These are phyloP conservation scores for Anas platyrhynchos DNA, from an alignment of 2,113 vertebrate genomes.

Conservation along the genomic window DNA sequence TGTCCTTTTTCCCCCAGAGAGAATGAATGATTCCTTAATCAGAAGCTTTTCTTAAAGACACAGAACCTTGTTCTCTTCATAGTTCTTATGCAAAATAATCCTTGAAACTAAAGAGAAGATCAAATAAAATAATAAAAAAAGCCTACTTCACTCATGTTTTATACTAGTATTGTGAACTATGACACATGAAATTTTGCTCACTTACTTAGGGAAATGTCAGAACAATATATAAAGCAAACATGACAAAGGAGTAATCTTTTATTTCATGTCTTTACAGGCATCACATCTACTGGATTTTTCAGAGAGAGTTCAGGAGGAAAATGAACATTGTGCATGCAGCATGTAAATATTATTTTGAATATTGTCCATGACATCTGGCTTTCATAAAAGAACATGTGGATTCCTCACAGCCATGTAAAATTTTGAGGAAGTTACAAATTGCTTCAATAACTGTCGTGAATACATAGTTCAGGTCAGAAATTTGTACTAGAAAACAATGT, in stretches of 20 bases:
- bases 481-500: neutral
- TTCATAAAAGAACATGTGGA: neutral
- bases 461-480: neutral
- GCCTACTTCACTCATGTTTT: neutral
- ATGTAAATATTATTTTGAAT: neutral
- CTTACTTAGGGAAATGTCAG: neutral
- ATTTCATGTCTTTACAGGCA: neutral
- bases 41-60: constrained; percentile 1
- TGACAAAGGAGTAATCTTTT: neutral
- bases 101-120: neutral
- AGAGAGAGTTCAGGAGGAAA: neutral
- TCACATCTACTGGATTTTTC: neutral
- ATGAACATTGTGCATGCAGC: neutral
- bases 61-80: neutral
- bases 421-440: constrained; percentile 30
- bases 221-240: neutral
- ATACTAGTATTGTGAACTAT: neutral
- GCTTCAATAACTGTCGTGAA: neutral
- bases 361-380: neutral
- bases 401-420: neutral
- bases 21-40: neutral
- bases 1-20: neutral
- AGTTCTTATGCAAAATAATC: neutral
- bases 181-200: neutral
- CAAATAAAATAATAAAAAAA: neutral